These are phyloP conservation scores for Drosophila anomelani DNA, from an alignment of 2,888 invertebrate genomes.

Conservation along the genomic window DNA sequence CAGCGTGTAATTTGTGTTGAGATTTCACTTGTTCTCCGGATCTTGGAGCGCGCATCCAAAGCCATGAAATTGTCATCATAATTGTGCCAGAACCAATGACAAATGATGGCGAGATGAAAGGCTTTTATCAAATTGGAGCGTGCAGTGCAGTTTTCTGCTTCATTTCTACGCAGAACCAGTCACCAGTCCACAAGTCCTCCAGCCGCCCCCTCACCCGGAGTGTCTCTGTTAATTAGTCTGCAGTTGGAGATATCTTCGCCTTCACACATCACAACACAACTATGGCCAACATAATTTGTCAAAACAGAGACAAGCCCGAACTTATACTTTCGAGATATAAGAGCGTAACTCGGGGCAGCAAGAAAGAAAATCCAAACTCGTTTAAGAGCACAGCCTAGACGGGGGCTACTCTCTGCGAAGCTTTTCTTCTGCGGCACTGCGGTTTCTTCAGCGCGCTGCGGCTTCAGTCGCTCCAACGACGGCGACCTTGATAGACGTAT, in stretches of 20 bases:
- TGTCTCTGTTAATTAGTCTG: constrained; percentile 61
- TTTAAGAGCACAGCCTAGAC: constrained; percentile 51
- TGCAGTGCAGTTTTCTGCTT: constrained; percentile 34
- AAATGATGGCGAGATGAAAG: constrained; percentile 56
- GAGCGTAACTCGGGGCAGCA: constrained; percentile 57
- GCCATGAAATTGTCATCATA: constrained; percentile 68
- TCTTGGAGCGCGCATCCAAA: neutral
- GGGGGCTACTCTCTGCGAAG: constrained; percentile 33
- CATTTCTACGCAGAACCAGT: constrained; percentile 30
- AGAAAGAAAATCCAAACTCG: constrained; percentile 61
- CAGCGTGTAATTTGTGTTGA: constrained; percentile 63
- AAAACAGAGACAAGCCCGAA: constrained; percentile 60
- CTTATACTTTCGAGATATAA: constrained; percentile 78
- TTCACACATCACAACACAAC: constrained; percentile 58
- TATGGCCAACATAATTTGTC: constrained; percentile 67
- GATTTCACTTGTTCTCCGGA: constrained; percentile 72
- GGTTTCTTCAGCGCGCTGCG: constrained; percentile 61
- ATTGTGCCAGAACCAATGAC: constrained; percentile 74
- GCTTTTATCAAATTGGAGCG: constrained; percentile 71
- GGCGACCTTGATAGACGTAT: constrained; percentile 85
- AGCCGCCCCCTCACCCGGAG: too few relatives aligned
- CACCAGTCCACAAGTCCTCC: neutral
- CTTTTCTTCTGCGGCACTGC: constrained; percentile 39
- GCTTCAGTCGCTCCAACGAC: constrained; percentile 82
- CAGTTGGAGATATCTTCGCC: constrained; percentile 39